Evolutionary conservation across 2,113 vertebrate genomes (phyloP).

Genomic region (Brachionichthys hirsutus): DNA sequence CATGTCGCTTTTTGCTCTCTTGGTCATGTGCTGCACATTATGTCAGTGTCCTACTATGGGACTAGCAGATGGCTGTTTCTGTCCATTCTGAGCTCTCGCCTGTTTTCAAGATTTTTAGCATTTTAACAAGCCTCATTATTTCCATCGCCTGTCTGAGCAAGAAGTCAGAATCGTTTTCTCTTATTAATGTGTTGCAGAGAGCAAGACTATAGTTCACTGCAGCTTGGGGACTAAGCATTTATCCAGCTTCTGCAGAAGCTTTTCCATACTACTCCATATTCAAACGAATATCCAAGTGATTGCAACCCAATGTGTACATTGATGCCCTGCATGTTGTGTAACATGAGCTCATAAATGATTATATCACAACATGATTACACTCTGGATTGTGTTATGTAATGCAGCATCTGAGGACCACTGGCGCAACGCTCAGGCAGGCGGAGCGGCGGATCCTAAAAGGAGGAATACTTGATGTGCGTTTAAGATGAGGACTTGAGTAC

Average conservation of each 20-base stretch:
- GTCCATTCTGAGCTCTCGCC: too few relatives aligned
- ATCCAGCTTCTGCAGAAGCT: background rate
- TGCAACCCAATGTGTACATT: background rate
- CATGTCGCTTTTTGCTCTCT: constrained; percentile 27
- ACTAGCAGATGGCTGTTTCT: too few relatives aligned
- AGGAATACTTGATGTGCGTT: constrained; percentile 50
- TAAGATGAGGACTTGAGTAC: constrained; percentile 32
- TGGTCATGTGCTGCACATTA: constrained; percentile 7
- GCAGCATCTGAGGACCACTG: constrained; percentile 23
- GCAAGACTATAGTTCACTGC: constrained; percentile 10
- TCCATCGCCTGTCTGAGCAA: constrained; percentile 15
- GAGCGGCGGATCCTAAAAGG: constrained; percentile 17
- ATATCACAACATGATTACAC: constrained; percentile 38
- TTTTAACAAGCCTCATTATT: background rate
- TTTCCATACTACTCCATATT: background rate
- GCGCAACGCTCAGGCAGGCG: constrained; percentile 6
- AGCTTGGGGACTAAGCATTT: constrained; percentile 11
- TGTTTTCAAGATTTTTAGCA: constrained; percentile 13
- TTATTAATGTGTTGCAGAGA: constrained; percentile 37
- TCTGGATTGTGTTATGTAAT: constrained; percentile 51
- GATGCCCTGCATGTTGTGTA: constrained; percentile 39
- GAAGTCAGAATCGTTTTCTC: constrained; percentile 13
- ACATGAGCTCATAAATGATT: constrained; percentile 57
- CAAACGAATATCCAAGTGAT: background rate
- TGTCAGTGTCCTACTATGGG: background rate